Evolutionary conservation across 2,797 vertebrate species (phyloP), one percentile per base, ranked within the genome.

Genomic region (Astyanax mexicanus): DNA sequence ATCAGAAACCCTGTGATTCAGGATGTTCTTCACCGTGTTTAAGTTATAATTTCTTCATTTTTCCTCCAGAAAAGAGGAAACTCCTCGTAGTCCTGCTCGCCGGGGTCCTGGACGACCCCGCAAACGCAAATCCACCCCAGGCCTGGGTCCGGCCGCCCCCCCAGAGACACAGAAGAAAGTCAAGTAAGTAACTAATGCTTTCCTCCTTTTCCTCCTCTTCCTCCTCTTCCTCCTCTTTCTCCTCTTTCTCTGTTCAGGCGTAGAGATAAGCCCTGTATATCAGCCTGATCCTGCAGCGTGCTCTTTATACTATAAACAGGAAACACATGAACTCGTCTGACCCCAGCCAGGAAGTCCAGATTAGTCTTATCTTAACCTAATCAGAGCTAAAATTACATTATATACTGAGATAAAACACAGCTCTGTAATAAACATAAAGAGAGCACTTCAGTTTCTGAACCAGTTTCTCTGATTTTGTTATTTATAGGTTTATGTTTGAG

Each of bases 51-150:
- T 13, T 9, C 61, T 5, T 35, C 58, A 37, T 45, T 57, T 77
- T 84, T 82, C 83, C 69, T 61, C 23, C 89, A 98, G 97, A 90
- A 96, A 95, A 80, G 97, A 98, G 0, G 97, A 99, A 89, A 95
- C 93, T 78, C 95, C 96, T 0, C 92, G 96, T 49, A 98, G 97
- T 86, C 97, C 97, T 0, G 96, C 95, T 0, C 90, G 97, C 6
- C 91, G 97, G 0, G 97, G 97, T 3, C 97, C 97, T 0, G 97
- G 97, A 2, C 91, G 97, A 80, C 97, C 97, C 0, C 91, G 97
- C 88, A 99, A 99, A 81, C 90, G 96, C 79, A 98, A 96, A 79
- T 90, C 91, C 66, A 81, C 89, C 78, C 83, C 90, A 55, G 81
- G 84, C 57, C 76, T 89, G 13, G 85, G 89, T 79, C 86, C 86